Conservation (phyloP, 2,113 vertebrate species). For the Chaetorhynchus papuensis region DNA sequence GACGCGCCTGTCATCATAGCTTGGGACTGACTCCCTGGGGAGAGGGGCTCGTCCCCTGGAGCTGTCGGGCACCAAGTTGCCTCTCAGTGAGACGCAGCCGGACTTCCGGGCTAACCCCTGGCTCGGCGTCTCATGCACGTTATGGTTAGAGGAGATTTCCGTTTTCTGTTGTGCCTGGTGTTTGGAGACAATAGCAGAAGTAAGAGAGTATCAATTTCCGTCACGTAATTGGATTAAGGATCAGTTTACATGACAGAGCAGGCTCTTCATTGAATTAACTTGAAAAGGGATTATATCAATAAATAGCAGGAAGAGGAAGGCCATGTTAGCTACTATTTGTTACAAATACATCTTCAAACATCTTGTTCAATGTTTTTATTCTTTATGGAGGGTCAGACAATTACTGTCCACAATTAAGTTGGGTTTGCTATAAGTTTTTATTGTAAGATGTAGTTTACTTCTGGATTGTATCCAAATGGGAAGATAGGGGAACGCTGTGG, state of each 20-base stretch:
- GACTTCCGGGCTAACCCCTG: no score
- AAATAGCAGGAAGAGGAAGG: not conserved
- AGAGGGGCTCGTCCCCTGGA: no score
- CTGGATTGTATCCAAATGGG: not conserved
- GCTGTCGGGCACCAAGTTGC: no score
- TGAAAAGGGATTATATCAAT: not conserved
- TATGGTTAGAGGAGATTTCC: not conserved
- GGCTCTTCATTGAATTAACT: not conserved
- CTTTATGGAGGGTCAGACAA: not conserved
- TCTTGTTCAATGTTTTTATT: not conserved
- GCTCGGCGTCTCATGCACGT: no score
- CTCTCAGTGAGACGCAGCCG: no score
- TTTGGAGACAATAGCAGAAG: not conserved
- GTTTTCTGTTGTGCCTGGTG: fast-evolving
- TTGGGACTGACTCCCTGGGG: no score
- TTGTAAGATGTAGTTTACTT: not conserved
- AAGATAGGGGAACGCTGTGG: not conserved
- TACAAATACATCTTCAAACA: not conserved
- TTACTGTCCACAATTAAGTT: not conserved
- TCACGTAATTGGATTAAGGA: not conserved
- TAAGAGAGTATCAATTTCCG: not conserved
- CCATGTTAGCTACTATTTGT: not conserved
- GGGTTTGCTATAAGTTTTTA: not conserved
- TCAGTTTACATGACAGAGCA: not conserved
- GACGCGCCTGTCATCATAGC: no score